Conservation (phyloP, 2,797 vertebrate genomes). For the Podarcis siculus region DNA sequence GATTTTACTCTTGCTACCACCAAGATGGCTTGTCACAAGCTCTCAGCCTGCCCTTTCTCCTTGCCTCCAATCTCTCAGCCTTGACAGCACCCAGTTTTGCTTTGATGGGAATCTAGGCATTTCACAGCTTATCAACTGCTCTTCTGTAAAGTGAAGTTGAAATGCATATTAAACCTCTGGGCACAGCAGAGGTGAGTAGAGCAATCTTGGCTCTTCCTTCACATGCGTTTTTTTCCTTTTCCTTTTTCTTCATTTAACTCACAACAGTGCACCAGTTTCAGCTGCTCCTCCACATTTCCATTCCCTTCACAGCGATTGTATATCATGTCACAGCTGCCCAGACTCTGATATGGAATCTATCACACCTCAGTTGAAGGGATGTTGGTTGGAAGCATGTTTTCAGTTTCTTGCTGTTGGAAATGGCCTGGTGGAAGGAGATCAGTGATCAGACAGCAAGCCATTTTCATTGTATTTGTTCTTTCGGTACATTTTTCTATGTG, state of each 20-base stretch:
- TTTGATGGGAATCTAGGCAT: background rate
- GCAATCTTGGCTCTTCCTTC: background rate
- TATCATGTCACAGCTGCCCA: slow-evolving; percentile 36
- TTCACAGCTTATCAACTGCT: background rate
- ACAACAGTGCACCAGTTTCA: background rate
- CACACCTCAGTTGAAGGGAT: slow-evolving; percentile 31
- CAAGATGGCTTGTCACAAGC: background rate
- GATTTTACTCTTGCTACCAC: background rate
- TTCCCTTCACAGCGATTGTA: background rate
- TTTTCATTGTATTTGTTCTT: slow-evolving; percentile 10
- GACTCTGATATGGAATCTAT: slow-evolving; percentile 11
- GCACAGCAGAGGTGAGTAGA: background rate
- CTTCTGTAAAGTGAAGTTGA: background rate
- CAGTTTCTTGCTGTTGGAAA: slow-evolving; percentile 46
- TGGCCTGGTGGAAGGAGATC: slow-evolving; percentile 10
- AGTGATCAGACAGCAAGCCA: background rate
- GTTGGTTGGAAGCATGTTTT: slow-evolving; percentile 46
- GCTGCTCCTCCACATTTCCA: slow-evolving; percentile 21
- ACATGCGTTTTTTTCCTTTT: background rate
- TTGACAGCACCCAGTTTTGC: background rate
- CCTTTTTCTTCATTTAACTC: slow-evolving; percentile 24
- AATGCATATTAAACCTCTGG: background rate
- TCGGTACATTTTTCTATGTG: background rate
- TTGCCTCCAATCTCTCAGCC: background rate
- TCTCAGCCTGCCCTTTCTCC: background rate